Evolutionary conservation across 2,888 invertebrate species (phyloP).

Genomic region (Dicycla oo): DNA sequence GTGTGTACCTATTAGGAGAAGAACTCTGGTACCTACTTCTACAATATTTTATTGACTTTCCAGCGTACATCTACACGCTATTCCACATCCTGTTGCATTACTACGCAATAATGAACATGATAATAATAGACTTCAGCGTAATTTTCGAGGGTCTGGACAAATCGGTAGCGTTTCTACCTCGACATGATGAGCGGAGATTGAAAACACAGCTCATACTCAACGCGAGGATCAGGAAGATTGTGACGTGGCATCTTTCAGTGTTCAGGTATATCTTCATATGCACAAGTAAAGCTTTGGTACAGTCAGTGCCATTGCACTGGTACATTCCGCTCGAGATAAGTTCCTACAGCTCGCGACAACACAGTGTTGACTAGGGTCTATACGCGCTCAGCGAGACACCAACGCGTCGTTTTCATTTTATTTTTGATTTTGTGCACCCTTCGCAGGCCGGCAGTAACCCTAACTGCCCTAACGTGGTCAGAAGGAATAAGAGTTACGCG

Average conservation of each 20-base stretch:
- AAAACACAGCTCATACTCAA: constrained; percentile 71
- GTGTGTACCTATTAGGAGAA: background rate
- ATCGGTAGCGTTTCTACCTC: constrained; percentile 65
- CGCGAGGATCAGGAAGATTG: constrained; percentile 73
- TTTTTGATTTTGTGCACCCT: too few species aligned
- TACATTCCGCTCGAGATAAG: too few species aligned
- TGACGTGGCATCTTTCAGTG: constrained; percentile 78
- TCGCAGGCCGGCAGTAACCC: too few species aligned
- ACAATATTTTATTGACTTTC: background rate
- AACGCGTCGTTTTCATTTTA: too few species aligned
- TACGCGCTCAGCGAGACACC: too few species aligned
- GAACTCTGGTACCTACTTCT: background rate
- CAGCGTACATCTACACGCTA: constrained; percentile 79
- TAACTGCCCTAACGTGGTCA: too few species aligned
- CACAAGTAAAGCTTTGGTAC: background rate
- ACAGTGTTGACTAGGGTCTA: too few species aligned
- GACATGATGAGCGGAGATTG: constrained; percentile 64
- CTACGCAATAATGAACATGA: constrained; percentile 76
- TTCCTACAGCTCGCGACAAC: too few species aligned
- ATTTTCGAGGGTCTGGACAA: constrained; percentile 79
- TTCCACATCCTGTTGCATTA: constrained; percentile 80
- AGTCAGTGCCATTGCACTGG: too few species aligned
- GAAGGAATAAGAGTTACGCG: too few species aligned
- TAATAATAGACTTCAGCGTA: constrained; percentile 74
- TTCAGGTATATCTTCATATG: constrained; percentile 61